phyloP scores from a whole-genome alignment of 2,888 invertebrate species.

The Caenorhabditis sp. region DNA sequence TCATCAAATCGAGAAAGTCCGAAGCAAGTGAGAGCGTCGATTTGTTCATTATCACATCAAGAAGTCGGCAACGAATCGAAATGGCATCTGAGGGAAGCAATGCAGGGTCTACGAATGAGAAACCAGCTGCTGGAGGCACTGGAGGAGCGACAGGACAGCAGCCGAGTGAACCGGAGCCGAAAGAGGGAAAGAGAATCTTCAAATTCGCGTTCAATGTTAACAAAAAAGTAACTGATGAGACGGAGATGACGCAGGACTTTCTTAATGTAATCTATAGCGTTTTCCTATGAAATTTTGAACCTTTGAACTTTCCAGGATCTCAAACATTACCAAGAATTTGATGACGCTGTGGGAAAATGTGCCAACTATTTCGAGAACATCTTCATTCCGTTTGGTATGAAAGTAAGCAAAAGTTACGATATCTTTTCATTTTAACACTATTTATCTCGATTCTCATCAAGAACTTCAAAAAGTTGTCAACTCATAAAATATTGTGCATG shows the following conservation, averaged over 20 bases:
- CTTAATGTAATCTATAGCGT: neutral
- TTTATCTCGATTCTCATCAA: too few species aligned
- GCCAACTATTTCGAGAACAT: constrained; percentile 38
- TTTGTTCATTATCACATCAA: constrained; percentile 36
- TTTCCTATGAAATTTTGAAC: neutral
- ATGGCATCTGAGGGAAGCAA: constrained; percentile 53
- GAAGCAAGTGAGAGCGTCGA: constrained; percentile 23
- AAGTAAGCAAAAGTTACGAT: too few species aligned
- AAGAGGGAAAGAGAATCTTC: constrained; percentile 52
- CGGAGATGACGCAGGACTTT: constrained; percentile 63
- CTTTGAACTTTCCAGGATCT: constrained; percentile 59
- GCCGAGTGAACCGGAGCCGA: constrained; percentile 18
- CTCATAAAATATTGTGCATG: too few species aligned
- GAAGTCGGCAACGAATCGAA: constrained; percentile 30
- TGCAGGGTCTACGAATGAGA: neutral
- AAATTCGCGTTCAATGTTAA: constrained; percentile 53
- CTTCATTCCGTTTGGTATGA: constrained; percentile 35
- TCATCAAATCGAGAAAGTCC: constrained; percentile 7
- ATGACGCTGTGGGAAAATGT: constrained; percentile 49
- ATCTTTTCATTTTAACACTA: too few species aligned
- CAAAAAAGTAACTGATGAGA: constrained; percentile 58
- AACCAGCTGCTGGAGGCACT: neutral
- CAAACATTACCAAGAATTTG: constrained; percentile 56
- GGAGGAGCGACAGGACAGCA: constrained; percentile 14
- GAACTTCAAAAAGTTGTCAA: too few species aligned